Conservation (phyloP, 1,140 invertebrate species). For the Tetragnatha versicolor region DNA sequence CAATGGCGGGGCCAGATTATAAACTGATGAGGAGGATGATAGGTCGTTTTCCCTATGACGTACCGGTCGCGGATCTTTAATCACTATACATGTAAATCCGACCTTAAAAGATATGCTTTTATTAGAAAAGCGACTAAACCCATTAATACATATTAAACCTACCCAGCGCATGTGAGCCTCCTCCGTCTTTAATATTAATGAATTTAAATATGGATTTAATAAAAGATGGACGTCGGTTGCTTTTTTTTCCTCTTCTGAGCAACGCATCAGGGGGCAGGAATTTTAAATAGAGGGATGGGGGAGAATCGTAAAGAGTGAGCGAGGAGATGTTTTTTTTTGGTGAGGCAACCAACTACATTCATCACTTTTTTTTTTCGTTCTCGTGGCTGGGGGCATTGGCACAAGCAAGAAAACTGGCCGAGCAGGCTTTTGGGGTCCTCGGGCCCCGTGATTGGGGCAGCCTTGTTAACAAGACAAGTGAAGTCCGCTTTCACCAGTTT, state of each 20-base stretch:
- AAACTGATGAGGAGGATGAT: no score
- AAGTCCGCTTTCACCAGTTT: constrained; percentile 49
- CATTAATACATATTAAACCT: no score
- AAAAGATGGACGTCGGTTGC: not conserved
- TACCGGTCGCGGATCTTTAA: no score
- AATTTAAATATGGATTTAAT: no score
- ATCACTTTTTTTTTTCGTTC: not conserved
- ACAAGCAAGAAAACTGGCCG: constrained; percentile 29
- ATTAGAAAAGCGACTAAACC: no score
- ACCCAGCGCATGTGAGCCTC: no score
- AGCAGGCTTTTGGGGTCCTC: constrained; percentile 18
- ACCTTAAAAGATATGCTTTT: no score
- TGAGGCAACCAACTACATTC: not conserved
- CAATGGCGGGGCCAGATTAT: no score
- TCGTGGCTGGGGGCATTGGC: constrained; percentile 27
- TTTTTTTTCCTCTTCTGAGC: not conserved
- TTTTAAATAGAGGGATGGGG: not conserved
- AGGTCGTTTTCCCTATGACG: no score
- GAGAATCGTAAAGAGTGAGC: not conserved
- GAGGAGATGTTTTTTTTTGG: not conserved
- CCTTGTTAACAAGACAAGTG: constrained; percentile 53
- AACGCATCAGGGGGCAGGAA: not conserved
- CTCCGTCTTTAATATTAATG: no score
- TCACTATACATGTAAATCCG: no score
- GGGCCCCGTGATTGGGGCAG: constrained; percentile 8